Base-by-base conservation (phyloP, 1,140 invertebrate genomes). In the Galleria mellonella region DNA sequence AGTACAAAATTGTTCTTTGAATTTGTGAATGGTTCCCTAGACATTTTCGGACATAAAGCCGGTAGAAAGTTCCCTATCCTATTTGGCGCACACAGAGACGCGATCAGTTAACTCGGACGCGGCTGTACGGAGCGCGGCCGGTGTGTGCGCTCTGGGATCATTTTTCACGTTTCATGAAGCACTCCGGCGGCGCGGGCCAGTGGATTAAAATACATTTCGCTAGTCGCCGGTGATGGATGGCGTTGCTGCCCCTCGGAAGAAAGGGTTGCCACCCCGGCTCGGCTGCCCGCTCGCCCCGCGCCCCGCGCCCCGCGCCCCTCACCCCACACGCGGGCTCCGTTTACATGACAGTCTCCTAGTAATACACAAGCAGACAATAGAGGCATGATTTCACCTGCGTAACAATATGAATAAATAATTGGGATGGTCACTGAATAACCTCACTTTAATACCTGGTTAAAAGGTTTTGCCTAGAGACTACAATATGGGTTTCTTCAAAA, bases 121-220 rank as follows among this genome's bases (percentile, higher is more conserved):
- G 17, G 17, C 2, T 6, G 17, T 2, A 23, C 17, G 17, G 17
- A 6, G 17, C 17, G 17, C 17, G 2, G 17, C 17, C 17, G 2
- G 17, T 23, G 17, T 23, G 17, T 23, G 62, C 47, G 52, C 53
- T 41, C 33, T 31, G 55, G 44, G 72, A 79, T 83, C 79, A 83
- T 83, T 83, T 83, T 82, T 83, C 79, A 83, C 75, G 67, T 82
- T 81, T 79, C 76, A 83, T 83, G 79, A 82, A 83, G 73, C 72
- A 72, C 42, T 23, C 17, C 17, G 41, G 66, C 43, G 64, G 63
- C 55, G 69, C 62, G 66, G 65, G 68, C 60, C 62, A 83, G 58
- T 82, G 75, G 79, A 83, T 83, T 83, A 83, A 83, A 83, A 83
- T 83, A 83, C 79, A 83, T 83, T 81, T 81, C 69, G 69, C 70